Evolutionary conservation across 2,797 vertebrate species (phyloP).

Genomic region (Sebastes hubbsi): DNA sequence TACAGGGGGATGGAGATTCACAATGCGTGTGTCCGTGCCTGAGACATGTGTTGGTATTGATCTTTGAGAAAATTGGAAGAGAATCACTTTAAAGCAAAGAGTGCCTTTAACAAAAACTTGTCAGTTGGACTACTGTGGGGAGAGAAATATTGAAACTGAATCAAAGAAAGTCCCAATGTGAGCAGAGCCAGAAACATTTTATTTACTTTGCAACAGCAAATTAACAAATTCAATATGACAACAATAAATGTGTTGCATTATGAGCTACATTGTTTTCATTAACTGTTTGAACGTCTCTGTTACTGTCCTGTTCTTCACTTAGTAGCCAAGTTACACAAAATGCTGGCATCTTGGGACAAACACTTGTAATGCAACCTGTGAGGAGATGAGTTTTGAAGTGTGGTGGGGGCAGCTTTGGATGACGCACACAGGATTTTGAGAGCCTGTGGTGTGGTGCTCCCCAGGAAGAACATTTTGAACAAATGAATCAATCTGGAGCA

Average conservation of each 20-base stretch:
- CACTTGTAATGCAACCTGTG: too few species aligned
- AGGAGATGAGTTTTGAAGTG: too few species aligned
- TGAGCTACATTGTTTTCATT: background rate
- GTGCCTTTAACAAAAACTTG: background rate
- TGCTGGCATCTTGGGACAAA: background rate
- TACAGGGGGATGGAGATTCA: background rate
- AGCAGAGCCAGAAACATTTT: background rate
- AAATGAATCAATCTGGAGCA: too few species aligned
- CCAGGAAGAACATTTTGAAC: too few species aligned
- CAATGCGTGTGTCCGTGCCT: background rate
- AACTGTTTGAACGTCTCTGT: background rate
- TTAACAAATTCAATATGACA: background rate
- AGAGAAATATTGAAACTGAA: background rate
- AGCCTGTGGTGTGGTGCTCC: too few species aligned
- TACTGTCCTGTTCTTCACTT: background rate
- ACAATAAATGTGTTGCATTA: background rate
- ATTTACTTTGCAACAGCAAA: background rate
- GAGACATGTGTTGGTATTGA: background rate
- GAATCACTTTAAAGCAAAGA: constrained; percentile 15
- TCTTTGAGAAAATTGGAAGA: constrained; percentile 1
- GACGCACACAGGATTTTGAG: too few species aligned
- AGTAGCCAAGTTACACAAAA: background rate
- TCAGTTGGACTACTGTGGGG: background rate
- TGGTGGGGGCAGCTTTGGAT: too few species aligned
- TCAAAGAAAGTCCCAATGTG: background rate